Evolutionary conservation across 2,888 invertebrate species (phyloP), one percentile per base, ranked within the genome.

Genomic region (Amaurobius ferox): DNA sequence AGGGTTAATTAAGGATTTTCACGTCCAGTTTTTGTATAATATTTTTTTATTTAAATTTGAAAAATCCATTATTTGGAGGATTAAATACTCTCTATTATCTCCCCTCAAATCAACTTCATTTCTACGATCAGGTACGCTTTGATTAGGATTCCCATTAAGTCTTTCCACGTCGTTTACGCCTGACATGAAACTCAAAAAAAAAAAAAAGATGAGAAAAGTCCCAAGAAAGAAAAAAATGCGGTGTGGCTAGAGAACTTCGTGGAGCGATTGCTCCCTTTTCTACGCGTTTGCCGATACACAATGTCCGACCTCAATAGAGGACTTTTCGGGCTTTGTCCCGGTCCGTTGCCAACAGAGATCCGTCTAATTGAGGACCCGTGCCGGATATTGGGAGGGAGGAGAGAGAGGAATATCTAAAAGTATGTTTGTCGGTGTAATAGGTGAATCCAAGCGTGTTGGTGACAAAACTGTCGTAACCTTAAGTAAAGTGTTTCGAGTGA

Each of bases 301-400:
- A 55, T 55, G 55, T 55, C 23, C 16, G 55, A 55, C 55, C 55
- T 23, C 3, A 23, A 55, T 55, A 5, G 44, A 44, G 44, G 23
- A 55, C 11, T n/a, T 11, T 39, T 35, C 9, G 26, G 29, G 44
- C 48, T 30, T 66, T 35, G 55, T 35, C 16, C 29, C 29, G 48
- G n/a, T 44, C 32, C 55, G 48, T 23, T 55, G 44, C 48, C 5
- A 30, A 19, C 40, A 55, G 35, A 68, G 77, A 68, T 77, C 77
- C 77, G 67, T n/a, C 40, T 68, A 77, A 77, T 77, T 77, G 48
- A 13, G 76, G 26, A 40, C 77, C 30, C 55, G 77, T 64, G 67
- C 67, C 77, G 77, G 77, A 77, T 77, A 68, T 55, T 77, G n/a
- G 7, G 61, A 35, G 40, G 2, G 23, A 1, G 55, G 23, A 55